Percentiles rank a stretch among this genome's conserved stretches.
Conservation (phyloP, 2,113 vertebrate species). For the Romanogobio albipinnatus region DNA sequence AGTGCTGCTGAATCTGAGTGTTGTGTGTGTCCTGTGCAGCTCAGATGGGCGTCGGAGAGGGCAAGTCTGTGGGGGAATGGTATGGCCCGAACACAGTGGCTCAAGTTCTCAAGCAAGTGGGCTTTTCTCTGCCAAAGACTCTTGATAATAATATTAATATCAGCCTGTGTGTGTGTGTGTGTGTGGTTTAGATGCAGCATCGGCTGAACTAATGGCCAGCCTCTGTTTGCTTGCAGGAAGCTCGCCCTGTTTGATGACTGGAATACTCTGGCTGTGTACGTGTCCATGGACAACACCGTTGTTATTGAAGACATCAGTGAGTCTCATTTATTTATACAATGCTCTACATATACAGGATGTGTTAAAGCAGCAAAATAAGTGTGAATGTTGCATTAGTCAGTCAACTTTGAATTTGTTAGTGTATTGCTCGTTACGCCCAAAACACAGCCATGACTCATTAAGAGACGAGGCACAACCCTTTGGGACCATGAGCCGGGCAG, state of each 20-base stretch:
- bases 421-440: too few relatives aligned
- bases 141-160: neutral
- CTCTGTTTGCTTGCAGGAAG: slow-evolving; percentile 73
- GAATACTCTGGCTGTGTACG: slow-evolving; percentile 85
- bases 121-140: neutral
- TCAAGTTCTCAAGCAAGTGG: slow-evolving; percentile 86
- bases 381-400: neutral
- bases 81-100: slow-evolving; percentile 90
- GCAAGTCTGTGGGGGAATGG: slow-evolving; percentile 91
- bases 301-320: slow-evolving; percentile 88
- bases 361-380: neutral
- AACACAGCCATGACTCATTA: too few relatives aligned
- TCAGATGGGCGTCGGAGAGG: slow-evolving; percentile 91
- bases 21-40: slow-evolving; percentile 73
- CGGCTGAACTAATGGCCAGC: neutral
- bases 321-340: neutral
- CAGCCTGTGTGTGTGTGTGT: too few relatives aligned
- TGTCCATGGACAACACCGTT: slow-evolving; percentile 92
- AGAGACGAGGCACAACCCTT: too few relatives aligned
- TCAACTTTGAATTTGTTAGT: too few relatives aligned
- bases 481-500: too few relatives aligned
- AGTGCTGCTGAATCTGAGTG: neutral
- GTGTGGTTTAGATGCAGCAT: neutral
- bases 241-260: slow-evolving; percentile 85
- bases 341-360: neutral